phyloP scores from a whole-genome alignment of 37 sponge, comb jelly and placozoan species.

The Eunapius fragilis region DNA sequence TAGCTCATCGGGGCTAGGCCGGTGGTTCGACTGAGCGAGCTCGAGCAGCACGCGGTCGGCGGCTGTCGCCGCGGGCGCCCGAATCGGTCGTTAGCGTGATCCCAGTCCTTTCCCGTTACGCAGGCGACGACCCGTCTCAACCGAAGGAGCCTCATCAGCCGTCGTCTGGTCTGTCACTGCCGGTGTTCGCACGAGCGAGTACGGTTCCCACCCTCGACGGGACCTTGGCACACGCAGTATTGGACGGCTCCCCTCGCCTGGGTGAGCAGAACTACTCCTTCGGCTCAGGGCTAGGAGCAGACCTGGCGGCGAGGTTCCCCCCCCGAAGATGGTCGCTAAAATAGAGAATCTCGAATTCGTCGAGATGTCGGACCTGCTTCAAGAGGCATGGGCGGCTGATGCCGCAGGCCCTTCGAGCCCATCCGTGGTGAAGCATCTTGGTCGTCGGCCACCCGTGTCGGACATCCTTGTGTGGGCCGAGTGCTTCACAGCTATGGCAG shows the following conservation, averaged over 20 bases:
- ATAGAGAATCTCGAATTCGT: not conserved
- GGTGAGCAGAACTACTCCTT: not conserved
- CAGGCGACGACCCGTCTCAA: not conserved
- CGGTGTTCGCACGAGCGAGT: not conserved
- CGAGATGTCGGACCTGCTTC: too few relatives aligned
- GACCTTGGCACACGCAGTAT: not conserved
- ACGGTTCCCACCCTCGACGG: not conserved
- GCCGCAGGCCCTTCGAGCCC: too few relatives aligned
- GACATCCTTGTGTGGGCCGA: slow-evolving; percentile 40
- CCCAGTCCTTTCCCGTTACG: not conserved
- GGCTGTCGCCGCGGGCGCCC: too few relatives aligned
- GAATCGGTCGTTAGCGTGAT: not conserved
- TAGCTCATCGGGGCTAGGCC: too few relatives aligned
- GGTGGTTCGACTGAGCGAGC: not conserved
- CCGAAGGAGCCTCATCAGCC: not conserved
- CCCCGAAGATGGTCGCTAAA: not conserved
- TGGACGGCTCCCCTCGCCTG: not conserved
- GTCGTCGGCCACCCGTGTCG: slow-evolving; percentile 7
- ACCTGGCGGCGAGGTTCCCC: not conserved
- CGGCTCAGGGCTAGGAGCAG: not conserved
- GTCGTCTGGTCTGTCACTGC: not conserved
- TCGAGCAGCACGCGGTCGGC: not conserved
- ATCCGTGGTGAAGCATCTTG: not conserved
- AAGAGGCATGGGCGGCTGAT: too few relatives aligned
- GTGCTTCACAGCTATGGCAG: slow-evolving; percentile 23